Base-by-base conservation (phyloP, 2,888 invertebrate genomes). In the Meteorus colon region DNA sequence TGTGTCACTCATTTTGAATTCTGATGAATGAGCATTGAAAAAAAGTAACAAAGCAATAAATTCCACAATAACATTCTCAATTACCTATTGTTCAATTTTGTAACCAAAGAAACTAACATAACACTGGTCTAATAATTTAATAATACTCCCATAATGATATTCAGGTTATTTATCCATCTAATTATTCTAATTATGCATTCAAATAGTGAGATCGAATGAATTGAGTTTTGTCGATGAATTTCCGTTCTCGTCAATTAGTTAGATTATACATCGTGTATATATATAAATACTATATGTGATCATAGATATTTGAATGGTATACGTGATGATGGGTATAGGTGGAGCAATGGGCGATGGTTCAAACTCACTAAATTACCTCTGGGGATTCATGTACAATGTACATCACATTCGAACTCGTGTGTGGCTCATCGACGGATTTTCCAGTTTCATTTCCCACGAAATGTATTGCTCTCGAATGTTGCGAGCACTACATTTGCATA, bases 381-480 rank as follows among this genome's bases (percentile, higher is more conserved):
- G 59, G 59, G 59, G 69, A 69, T 29, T n/a, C 8, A 16, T 69
- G 37, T 14, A 69, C 51, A 69, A 55, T 55, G 55, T 55, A 55
- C 55, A 55, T 19, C 55, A 55, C 55, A 55, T 55, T 69, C 55
- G n/a, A 55, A 55, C 31, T 69, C 31, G n/a, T 34, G 69, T 34
- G 48, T 19, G 27, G 55, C 19, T 55, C 51, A 51, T 59, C 34
- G 34, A 34, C 68, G 69, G 69, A 69, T 69, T 69, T 69, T 69
- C 69, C 51, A 55, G 59, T 69, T 69, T 69, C 59, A 69, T 69
- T 69, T 69, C 59, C 55, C 37, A 31, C 24, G 55, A 34, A 69
- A 69, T 55, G 34, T 59, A 69, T 69, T 55, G 14, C 69, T 69
- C 69, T 59, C 68, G 29, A 69, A 69, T 37, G 69, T 59, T 69